phyloP scores from a whole-genome alignment of 2,113 vertebrate genomes.

The Turnix velox region DNA sequence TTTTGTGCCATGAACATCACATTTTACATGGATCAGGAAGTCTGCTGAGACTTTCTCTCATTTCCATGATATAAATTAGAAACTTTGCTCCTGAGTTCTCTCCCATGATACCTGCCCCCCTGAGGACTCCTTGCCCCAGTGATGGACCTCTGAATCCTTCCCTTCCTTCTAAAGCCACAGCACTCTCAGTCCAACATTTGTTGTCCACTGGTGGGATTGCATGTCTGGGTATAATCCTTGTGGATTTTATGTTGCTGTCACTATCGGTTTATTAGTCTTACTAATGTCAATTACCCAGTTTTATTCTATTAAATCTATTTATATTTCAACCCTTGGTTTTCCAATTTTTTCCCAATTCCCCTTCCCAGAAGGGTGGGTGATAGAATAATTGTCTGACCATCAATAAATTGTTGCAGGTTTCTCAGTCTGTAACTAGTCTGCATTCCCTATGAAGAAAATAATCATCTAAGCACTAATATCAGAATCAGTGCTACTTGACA shows the following conservation, averaged over 20 bases:
- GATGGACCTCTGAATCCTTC: background rate
- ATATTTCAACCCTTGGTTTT: background rate
- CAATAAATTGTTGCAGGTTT: background rate
- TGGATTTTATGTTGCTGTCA: background rate
- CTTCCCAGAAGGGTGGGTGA: background rate
- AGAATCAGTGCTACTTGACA: fast-evolving
- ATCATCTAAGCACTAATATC: too few species aligned
- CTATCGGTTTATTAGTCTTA: background rate
- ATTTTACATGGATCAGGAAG: too few species aligned
- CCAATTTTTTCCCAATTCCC: background rate
- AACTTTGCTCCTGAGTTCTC: background rate
- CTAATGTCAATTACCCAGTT: background rate
- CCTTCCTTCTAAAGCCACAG: background rate
- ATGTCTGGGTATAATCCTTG: background rate
- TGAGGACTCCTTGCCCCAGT: background rate
- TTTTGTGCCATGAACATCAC: too few species aligned
- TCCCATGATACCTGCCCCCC: background rate
- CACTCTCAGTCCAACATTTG: background rate
- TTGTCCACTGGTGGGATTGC: background rate
- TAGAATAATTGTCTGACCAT: background rate
- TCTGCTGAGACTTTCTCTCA: too few species aligned
- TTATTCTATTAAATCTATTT: background rate
- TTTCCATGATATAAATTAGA: background rate
- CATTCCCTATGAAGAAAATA: background rate
- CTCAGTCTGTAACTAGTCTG: background rate